Percentiles rank a stretch among this genome's conserved stretches.
Conservation (phyloP, 2,888 invertebrate genomes). For the Hyposoter didymator region DNA sequence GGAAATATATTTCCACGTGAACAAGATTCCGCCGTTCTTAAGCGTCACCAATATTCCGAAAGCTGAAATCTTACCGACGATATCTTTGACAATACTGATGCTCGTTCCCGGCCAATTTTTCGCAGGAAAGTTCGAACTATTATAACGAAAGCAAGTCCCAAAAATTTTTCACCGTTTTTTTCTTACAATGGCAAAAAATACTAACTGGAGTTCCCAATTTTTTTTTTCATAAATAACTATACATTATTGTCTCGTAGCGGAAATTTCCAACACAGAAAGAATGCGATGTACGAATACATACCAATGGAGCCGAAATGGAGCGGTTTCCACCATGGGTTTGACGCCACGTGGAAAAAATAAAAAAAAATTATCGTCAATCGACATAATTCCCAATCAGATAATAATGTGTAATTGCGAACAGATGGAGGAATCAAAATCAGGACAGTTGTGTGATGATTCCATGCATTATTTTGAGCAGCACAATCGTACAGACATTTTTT, state of each 20-base stretch:
- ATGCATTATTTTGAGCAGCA: neutral
- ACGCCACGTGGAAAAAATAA: neutral
- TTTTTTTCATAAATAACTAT: neutral
- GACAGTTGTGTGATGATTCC: neutral
- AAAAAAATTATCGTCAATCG: neutral
- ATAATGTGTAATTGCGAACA: neutral
- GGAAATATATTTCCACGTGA: constrained; percentile 39
- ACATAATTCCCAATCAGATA: neutral
- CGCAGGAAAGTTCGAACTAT: constrained; percentile 37
- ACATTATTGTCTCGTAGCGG: neutral
- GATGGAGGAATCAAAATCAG: neutral
- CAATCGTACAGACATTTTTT: neutral
- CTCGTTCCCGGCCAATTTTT: constrained; percentile 51
- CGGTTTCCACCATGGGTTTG: neutral
- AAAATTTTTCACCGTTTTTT: neutral
- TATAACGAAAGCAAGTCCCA: neutral
- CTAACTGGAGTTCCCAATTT: neutral
- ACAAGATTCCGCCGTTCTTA: constrained; percentile 51
- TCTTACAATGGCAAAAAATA: neutral
- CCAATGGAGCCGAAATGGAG: neutral
- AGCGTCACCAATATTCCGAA: constrained; percentile 25
- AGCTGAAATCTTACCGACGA: constrained; percentile 8
- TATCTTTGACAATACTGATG: constrained; percentile 30
- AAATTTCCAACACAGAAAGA: neutral
- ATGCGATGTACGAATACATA: neutral